phyloP scores from a whole-genome alignment of 2,797 vertebrate genomes.

The Pseudocheirus occidentalis region DNA sequence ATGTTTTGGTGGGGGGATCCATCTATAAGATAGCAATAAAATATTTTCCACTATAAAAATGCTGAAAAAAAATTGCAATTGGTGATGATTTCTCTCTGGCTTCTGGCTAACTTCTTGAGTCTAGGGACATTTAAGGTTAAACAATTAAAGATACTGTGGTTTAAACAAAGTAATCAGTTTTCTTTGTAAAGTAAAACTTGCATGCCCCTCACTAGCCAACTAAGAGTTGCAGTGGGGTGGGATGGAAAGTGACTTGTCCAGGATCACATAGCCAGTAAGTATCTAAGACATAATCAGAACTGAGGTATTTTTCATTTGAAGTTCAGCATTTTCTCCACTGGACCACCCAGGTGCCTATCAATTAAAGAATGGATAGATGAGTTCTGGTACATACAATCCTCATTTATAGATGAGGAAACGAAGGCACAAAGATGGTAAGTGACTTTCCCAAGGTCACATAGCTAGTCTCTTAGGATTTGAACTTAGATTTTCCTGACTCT shows the following conservation, averaged over 20 bases:
- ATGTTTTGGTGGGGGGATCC: neutral
- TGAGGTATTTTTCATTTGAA: neutral
- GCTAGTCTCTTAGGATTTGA: neutral
- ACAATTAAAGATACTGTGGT: neutral
- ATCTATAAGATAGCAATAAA: neutral
- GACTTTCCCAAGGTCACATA: neutral
- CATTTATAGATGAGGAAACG: neutral
- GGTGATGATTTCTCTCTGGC: neutral
- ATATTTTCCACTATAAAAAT: constrained; percentile 25
- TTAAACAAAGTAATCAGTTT: neutral
- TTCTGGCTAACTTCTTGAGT: neutral
- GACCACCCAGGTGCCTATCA: neutral
- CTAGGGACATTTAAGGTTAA: neutral
- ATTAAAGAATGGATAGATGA: neutral
- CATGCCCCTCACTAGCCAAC: neutral
- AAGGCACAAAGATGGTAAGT: neutral
- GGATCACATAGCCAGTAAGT: neutral
- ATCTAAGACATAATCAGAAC: neutral
- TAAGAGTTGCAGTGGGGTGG: neutral
- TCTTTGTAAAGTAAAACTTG: neutral
- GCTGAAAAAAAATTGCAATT: neutral
- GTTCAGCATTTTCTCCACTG: neutral
- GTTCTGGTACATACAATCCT: neutral
- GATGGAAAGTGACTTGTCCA: neutral
- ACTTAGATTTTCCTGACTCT: neutral